These are phyloP conservation scores for Labrus mixtus DNA, from an alignment of 2,113 vertebrate genomes.

Conservation along the genomic window DNA sequence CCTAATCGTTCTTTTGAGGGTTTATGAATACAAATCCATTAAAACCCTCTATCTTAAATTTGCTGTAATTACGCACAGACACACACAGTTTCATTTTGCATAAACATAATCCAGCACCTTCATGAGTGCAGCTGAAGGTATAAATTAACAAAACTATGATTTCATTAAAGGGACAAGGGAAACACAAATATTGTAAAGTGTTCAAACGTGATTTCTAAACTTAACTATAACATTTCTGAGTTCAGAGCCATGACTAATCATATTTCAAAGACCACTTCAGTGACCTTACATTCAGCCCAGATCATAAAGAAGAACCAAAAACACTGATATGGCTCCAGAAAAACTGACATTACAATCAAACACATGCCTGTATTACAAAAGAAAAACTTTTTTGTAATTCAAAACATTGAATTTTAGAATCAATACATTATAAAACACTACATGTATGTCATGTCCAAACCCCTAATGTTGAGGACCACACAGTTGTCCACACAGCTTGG, in stretches of 20 bases:
- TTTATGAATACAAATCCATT: constrained; percentile 6
- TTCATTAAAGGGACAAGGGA: constrained; percentile 12
- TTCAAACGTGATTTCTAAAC: constrained; percentile 22
- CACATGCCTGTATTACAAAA: constrained; percentile 20
- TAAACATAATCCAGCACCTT: constrained; percentile 5
- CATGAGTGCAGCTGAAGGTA: background rate
- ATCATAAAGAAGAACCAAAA: constrained; percentile 19
- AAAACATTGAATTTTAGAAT: constrained; percentile 51
- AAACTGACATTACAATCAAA: constrained; percentile 45
- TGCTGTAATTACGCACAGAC: background rate
- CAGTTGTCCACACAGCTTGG: background rate
- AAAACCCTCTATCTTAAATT: background rate
- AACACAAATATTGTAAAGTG: background rate
- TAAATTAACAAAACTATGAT: background rate
- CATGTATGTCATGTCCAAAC: constrained; percentile 12
- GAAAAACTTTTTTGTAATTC: background rate
- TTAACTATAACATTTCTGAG: background rate
- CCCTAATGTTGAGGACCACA: background rate
- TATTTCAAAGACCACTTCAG: constrained; percentile 18
- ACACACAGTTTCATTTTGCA: too few relatives aligned
- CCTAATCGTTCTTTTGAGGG: background rate
- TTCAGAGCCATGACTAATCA: background rate
- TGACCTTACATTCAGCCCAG: constrained; percentile 14
- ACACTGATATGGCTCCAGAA: constrained; percentile 63
- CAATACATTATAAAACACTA: constrained; percentile 30